Base-by-base conservation (phyloP, 2,113 vertebrate genomes). In the Oreocharis arfaki region DNA sequence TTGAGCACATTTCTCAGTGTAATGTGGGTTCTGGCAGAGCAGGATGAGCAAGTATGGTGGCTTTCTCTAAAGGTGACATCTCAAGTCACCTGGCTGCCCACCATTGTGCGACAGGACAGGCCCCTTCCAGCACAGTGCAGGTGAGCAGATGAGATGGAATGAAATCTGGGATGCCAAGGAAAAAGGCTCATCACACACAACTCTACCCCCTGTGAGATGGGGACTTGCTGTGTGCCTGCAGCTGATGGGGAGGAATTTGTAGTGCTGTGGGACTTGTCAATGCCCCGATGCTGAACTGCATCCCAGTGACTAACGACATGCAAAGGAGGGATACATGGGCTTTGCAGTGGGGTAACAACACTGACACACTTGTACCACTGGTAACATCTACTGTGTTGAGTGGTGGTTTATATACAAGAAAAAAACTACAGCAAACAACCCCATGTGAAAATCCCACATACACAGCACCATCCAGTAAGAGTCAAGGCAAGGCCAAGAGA, bases 51-150 rank as follows among this genome's bases (percentile, higher is more conserved):
- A 68, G 13, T 26, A 18, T 2, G 12, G 57, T n/a, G 28, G 32
- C 37, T 83, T 86, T 59, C 76, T 65, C 32, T 56, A 56, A 56
- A 76, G 32, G 41, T 44, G 63, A 69, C 27, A 41, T 24, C 42
- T 22, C 67, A 33, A 87, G 30, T 15, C 16, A n/a, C n/a, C n/a
- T n/a, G 67, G 50, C n/a, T 74, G 35, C n/a, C 57, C 41, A 46
- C n/a, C 15, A 17, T 11, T 37, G 49, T 32, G 44, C 56, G 71
- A 59, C 1, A 33, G 52, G 57, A 76, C 42, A 37, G 33, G 30
- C 12, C 35, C 39, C 39, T 35, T 28, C 16, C 1, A 91, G 59
- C 37, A 71, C 41, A 30, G 19, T 1, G 0, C 0, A 0, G 61
- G 24, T 0, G 1, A 85, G 39, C 27, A 56, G 53, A 6, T 50